Evolutionary conservation across 2,888 invertebrate genomes (phyloP), one percentile per base, ranked within the genome.

Genomic region (Metopia argyrocephala): DNA sequence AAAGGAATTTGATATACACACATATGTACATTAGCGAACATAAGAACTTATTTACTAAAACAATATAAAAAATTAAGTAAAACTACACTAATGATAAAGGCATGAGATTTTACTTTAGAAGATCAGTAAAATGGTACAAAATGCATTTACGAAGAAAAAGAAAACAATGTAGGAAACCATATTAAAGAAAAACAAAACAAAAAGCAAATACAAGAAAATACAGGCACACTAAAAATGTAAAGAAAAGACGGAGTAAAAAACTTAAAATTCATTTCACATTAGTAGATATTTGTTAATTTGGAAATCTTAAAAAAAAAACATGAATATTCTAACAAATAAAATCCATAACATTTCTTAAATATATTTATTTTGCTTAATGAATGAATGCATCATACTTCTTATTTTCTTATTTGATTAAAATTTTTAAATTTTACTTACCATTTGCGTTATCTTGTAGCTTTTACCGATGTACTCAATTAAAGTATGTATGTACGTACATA

Each of bases 141-240:
- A 76, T 70, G 74, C 45, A 75, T 23, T 81, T 74, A 23, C 59
- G 38, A 48, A 73, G 28, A 31, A 31, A 46, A 48, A 59, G 4
- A 54, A 48, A 78, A 69, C 48, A 69, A 31, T 78, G 3, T 70
- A 69, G 50, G 81, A 81, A 81, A 71, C 78, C 81, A 78, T 75
- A 81, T 66, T 23, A 78, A 78, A 74, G 74, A 69, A 78, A 81
- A 78, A 50, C 25, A 50, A 66, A 68, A 45, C 28, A 54, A 74
- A 69, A 74, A 27, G 54, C 59, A 65, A 0, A 73, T 20, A 50
- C 59, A 69, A 68, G 27, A 64, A 56, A 27, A 57, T 46, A 31
- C 45, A 78, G 20, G 9, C 61, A 46, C 28, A 66, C n/a, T 20
- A 56, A 18, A 73, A 62, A 38, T 48, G 20, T 57, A 28, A 28